phyloP scores from a whole-genome alignment of 30 jellyfish, hydroid and myxozoan genomes.

The Clytia hemisphaerica region DNA sequence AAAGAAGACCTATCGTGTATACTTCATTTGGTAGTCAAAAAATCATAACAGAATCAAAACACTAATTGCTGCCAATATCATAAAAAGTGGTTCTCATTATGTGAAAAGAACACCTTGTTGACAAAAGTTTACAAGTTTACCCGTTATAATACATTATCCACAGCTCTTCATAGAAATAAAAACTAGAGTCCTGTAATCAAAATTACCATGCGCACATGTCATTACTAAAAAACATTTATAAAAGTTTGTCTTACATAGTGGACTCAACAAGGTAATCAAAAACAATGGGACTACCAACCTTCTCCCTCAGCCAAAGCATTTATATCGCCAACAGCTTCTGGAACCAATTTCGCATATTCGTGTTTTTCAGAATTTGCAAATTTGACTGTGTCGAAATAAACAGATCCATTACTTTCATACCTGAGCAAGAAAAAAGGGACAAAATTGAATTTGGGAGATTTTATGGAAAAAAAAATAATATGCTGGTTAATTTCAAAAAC shows the following conservation, averaged over 20 bases:
- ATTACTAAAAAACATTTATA: background rate
- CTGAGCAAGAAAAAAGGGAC: constrained; percentile 38
- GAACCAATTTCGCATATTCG: constrained; percentile 92
- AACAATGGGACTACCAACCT: constrained; percentile 32
- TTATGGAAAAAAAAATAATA: too few relatives aligned
- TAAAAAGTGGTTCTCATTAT: too few relatives aligned
- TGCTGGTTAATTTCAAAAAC: too few relatives aligned
- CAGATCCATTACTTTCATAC: constrained; percentile 87
- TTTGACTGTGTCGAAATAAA: constrained; percentile 85
- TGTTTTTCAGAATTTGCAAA: constrained; percentile 68
- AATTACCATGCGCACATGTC: background rate
- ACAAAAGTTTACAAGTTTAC: too few relatives aligned
- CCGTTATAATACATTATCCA: too few relatives aligned
- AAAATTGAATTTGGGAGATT: background rate
- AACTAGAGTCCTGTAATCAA: background rate
- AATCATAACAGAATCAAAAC: too few relatives aligned
- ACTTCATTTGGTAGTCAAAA: too few relatives aligned
- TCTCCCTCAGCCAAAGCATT: constrained; percentile 97
- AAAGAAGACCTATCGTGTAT: too few relatives aligned
- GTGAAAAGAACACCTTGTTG: too few relatives aligned
- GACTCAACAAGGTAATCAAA: background rate
- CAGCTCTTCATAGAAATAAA: too few relatives aligned
- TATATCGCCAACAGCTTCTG: constrained; percentile 97
- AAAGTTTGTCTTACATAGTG: background rate
- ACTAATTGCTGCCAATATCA: too few relatives aligned